phyloP scores from a whole-genome alignment of 2,113 vertebrate species.

The Dicerorhinus sumatrensis region DNA sequence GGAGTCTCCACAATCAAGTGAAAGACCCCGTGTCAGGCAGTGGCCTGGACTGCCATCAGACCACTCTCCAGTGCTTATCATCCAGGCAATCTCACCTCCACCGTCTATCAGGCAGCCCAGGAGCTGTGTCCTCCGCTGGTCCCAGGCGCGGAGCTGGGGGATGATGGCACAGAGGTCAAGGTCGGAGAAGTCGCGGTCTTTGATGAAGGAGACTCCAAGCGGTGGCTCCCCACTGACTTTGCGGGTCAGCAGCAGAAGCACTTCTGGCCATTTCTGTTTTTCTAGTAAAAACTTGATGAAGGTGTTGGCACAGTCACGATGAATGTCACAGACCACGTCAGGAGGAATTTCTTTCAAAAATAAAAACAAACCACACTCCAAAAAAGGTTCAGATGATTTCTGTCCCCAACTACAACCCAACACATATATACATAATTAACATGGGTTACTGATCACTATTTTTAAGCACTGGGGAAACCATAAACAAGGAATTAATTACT shows the following conservation, averaged over 20 bases:
- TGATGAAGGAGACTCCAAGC: slow-evolving; percentile 71
- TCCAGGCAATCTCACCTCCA: slow-evolving; percentile 84
- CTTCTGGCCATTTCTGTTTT: slow-evolving; percentile 85
- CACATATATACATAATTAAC: background rate
- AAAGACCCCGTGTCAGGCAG: background rate
- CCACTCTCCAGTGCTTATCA: rapidly evolving
- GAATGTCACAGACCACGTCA: slow-evolving; percentile 83
- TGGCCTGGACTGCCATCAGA: background rate
- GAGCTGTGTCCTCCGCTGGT: slow-evolving; percentile 76
- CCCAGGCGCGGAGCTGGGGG: slow-evolving; percentile 69
- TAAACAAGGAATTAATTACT: background rate
- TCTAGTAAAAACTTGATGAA: slow-evolving; percentile 87
- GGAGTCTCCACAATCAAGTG: background rate
- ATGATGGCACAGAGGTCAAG: slow-evolving; percentile 85
- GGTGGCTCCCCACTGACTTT: slow-evolving; percentile 74
- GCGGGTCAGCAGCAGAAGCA: slow-evolving; percentile 87
- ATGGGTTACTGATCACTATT: background rate
- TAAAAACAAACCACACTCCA: slow-evolving; percentile 31
- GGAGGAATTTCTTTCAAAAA: slow-evolving; percentile 83
- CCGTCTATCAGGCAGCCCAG: slow-evolving; percentile 85
- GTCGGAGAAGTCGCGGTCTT: slow-evolving; percentile 81
- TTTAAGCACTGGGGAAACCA: background rate
- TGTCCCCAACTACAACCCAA: background rate
- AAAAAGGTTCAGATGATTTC: background rate
- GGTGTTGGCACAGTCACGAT: slow-evolving; percentile 78